A percentile compares a stretch with the other conserved stretches of the same genome.
These are phyloP conservation scores for Xylocopa sonorina DNA, from an alignment of 1,140 invertebrate species.

Conservation along the genomic window DNA sequence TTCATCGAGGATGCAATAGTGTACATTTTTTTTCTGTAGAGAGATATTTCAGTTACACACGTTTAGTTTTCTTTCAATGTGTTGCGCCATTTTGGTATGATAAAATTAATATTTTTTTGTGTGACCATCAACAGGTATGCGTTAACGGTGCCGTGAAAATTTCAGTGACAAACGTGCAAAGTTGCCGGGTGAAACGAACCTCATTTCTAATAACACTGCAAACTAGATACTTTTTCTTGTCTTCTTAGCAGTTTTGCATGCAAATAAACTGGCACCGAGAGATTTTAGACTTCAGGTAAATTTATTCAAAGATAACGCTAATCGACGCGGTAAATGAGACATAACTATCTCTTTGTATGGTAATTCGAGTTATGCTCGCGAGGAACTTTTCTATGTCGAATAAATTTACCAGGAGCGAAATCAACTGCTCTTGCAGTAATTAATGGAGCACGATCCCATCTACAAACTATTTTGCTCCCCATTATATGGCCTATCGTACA, in stretches of 20 bases:
- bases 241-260: constrained; percentile 54
- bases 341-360: constrained; percentile 2
- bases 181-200: constrained; percentile 55
- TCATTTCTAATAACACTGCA: constrained; percentile 51
- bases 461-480: not conserved
- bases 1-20: too few species aligned
- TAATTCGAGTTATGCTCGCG: not conserved
- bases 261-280: constrained; percentile 45
- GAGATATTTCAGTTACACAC: not conserved
- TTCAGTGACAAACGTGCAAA: constrained; percentile 60
- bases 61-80: constrained; percentile 2
- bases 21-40: not conserved
- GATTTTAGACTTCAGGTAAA: constrained; percentile 33
- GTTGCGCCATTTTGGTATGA: constrained; percentile 13
- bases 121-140: constrained; percentile 52
- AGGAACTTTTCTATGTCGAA: constrained; percentile 19
- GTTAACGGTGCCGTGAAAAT: constrained; percentile 60
- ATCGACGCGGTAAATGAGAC: not conserved
- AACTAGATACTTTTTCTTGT: constrained; percentile 15
- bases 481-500: too few species aligned
- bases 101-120: constrained; percentile 48
- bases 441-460: constrained; percentile 29
- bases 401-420: constrained; percentile 29
- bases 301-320: constrained; percentile 25
- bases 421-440: constrained; percentile 37